Base-by-base conservation (phyloP, 1,140 invertebrate species). In the Adelges cooleyi region DNA sequence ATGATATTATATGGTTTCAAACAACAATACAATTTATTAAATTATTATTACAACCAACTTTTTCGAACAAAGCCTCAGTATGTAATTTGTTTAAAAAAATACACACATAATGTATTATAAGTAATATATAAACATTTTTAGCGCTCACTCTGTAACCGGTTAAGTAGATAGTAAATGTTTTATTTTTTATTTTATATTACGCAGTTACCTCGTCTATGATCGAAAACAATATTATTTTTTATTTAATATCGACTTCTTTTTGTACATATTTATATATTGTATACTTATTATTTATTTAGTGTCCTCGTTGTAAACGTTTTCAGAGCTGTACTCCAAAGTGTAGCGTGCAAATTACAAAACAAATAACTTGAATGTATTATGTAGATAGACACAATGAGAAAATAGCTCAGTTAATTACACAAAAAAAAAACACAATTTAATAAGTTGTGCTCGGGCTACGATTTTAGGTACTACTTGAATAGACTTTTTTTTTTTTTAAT, bases 151-250 rank as follows among this genome's bases (percentile, higher is more conserved):
- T 29, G 20, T 18, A 17, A 52, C 9, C n/a, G 20, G 18, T 29
- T 51, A 51, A 27, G 11, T 17, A 23, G 9, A 52, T 52, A 18
- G 10, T 52, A 20, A 52, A 29, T 52, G 2, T 52, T 18, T n/a
- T 15, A 20, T 48, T 22, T 50, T 27, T 27, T 51, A 25, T 50
- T 51, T 29, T n/a, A 27, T 51, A 17, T 51, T n/a, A 46, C 40
- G 20, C 33, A 54, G 52, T 54, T 54, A 54, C 52, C 52, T 54
- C 52, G n/a, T 40, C 36, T 22, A 54, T 54, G 40, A 54, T 54
- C 5, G 5, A 17, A 22, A 54, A 22, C n/a, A 22, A 17, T 38
- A 23, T 38, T 22, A 38, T 54, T 54, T 38, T 22, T 54, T 22
- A 54, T 9, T 38, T 22, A 8, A 36, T 8, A 8, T 36, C 25